Base-by-base conservation (phyloP, 2,797 vertebrate species). In the Serranus cabrilla region DNA sequence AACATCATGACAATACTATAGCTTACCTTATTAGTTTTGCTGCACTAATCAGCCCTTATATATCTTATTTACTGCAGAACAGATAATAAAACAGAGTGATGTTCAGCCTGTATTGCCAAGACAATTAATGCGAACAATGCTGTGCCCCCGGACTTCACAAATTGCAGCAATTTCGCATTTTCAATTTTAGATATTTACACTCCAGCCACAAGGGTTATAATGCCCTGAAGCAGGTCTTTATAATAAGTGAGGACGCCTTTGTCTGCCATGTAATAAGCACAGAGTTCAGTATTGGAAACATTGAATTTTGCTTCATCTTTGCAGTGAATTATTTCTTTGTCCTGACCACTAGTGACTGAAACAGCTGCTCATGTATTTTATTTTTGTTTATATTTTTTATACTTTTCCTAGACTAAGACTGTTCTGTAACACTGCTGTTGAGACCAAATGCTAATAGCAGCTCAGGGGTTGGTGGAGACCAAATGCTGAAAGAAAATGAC, bases 21-120 rank as follows among this genome's bases (percentile, higher is more conserved):
- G 31, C 37, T 67, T 55, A 4, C 7, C 14, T 63, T 50, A 37
- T 61, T 21, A 7, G 34, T 34, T 34, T 34, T 34, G 34, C 8
- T 34, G 4, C 8, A 34, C 34, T 34, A 7, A 7, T 7, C 34
- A 34, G 34, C 34, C 7, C 14, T 59, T 51, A 37, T 61, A n/a
- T 74, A 27, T 56, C n/a, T 21, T 20, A 45, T 63, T 57, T 42
- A 37, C 31, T 50, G 11, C 42, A 47, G 39, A 23, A 21, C 7
- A n/a, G 2, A 27, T 51, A 11, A 68, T 76, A 67, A 73, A 77
- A 54, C 13, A 46, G 37, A n/a, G 39, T 39, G 11, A 17, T 34
- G 16, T 37, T 77, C 43, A 55, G 40, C 43, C 57, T 31, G 11
- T 25, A 49, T 47, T 67, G 25, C 13, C n/a, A 25, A 63, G 42